Base-by-base conservation (phyloP, 30 jellyfish, hydroid and myxozoan species). In the Chrysaora quinquecirrha region DNA sequence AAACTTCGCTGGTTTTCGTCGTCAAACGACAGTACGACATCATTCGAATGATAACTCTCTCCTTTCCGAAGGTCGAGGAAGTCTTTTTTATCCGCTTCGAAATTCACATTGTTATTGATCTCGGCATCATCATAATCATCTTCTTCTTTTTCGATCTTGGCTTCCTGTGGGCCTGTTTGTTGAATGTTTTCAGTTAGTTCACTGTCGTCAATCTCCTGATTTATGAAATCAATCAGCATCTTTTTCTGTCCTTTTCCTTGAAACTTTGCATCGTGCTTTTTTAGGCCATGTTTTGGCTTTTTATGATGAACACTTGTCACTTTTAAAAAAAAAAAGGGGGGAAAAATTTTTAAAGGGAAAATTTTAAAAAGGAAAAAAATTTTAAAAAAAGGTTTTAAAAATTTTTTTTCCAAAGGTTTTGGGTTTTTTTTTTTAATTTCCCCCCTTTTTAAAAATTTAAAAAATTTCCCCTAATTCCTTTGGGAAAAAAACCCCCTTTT, bases 71-170 rank as follows among this genome's bases (percentile, higher is more conserved):
- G 83, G 50, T 80, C 90, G 21, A 69, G 34, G 47, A 65, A 66
- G 18, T 80, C 90, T 33, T 66, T 66, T 29, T 80, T 83, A 0
- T 80, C 90, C 23, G 83, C 22, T 32, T 80, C 83, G 54, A 30
- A 63, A 76, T 31, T 54, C 20, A 49, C 76, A 12, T 50, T 73
- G 31, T 80, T 48, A 24, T 80, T 83, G 77, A 72, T 69, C 65
- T 80, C 90, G 4, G 20, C 78, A 66, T 80, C 90, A 28, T 80
- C 90, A 46, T 65, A 80, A 48, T 80, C 90, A 48, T 78, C 73
- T 72, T 80, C 83, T 49, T 80, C 90, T 66, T 80, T 67, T 33
- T 80, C 90, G 30, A 80, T 34, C 30, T 28, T 77, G 46, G 82
- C 12, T 10, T 52, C 68, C 2, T 12, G 6, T 10, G 12, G 29